These are phyloP conservation scores for Bubo scandiacus DNA, from an alignment of 2,113 vertebrate genomes.

Conservation along the genomic window DNA sequence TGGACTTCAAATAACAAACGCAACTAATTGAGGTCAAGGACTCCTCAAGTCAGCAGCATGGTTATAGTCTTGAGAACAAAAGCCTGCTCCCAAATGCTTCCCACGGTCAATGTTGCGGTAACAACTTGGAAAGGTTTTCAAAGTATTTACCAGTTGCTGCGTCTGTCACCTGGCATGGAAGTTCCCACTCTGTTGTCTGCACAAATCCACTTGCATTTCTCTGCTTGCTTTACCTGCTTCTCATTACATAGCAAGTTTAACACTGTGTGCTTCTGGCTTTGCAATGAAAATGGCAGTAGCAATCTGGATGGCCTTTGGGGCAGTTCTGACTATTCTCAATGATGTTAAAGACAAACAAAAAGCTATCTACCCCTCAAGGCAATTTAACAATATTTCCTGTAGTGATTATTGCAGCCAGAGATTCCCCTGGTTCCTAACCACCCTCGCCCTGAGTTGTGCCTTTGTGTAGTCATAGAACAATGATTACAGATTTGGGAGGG, in stretches of 20 bases:
- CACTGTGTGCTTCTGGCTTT: background rate
- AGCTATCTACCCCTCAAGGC: background rate
- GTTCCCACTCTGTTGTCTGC: background rate
- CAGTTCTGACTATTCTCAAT: background rate
- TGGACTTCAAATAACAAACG: background rate
- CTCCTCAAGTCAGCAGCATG: background rate
- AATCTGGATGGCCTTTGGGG: background rate
- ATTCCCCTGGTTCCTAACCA: background rate
- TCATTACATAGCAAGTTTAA: background rate
- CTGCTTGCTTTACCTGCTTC: background rate
- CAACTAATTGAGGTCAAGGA: conserved; percentile 6
- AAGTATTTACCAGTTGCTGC: background rate
- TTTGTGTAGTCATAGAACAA: background rate
- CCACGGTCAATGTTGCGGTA: background rate
- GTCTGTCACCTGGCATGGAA: background rate
- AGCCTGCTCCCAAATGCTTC: background rate
- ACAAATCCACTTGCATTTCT: background rate
- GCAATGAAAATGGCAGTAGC: background rate
- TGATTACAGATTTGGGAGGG: background rate
- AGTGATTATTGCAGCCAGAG: background rate
- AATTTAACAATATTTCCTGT: background rate
- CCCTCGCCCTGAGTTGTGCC: background rate
- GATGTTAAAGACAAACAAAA: background rate
- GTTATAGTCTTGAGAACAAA: background rate
- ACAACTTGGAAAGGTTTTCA: background rate